Evolutionary conservation across 2,888 invertebrate species (phyloP), one percentile per base, ranked within the genome.

Genomic region (Catotricha subobsoleta): DNA sequence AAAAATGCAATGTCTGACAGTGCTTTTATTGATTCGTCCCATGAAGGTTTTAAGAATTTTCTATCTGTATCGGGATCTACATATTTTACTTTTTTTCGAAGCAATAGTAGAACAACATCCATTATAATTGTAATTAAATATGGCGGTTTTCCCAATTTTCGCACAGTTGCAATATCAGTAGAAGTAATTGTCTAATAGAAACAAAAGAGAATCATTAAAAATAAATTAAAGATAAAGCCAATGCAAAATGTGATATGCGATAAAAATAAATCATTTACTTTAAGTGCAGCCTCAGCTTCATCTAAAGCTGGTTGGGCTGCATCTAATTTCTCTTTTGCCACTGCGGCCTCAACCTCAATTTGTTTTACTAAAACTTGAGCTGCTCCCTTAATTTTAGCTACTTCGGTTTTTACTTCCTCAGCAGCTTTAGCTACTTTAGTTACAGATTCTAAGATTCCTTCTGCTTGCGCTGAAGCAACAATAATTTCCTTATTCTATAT

Each of bases 121-220:
- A 95, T 95, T 50, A 95, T 95, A 46, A 94, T 72, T 94, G 95
- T 86, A 54, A 95, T 95, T 9, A 95, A 67, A 66, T 94, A 94
- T 1, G 95, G 95, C 1, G 95, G 95, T 46, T 94, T 72, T 8
- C 91, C 94, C 41, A 95, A 64, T 62, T 95, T 95, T 49, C 94
- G 70, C 1, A 95, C 94, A 38, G 90, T 90, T 2, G 91, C 80
- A 57, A 95, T 95, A 56, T 95, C 92, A 4, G 92, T 90, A 30
- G 91, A 92, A 59, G 94, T 94, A 44, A 95, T 95, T 0, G 95
- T 95, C 54, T n/a, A n/a, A n/a, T n/a, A n/a, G n/a, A n/a, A n/a
- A n/a, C n/a, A n/a, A n/a, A n/a, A n/a, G n/a, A n/a, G n/a, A n/a
- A n/a, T n/a, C n/a, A n/a, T n/a, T n/a, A n/a, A n/a, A n/a, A n/a